Evolutionary conservation across 2,888 invertebrate genomes (phyloP).

Genomic region (Cheilosia impressa): DNA sequence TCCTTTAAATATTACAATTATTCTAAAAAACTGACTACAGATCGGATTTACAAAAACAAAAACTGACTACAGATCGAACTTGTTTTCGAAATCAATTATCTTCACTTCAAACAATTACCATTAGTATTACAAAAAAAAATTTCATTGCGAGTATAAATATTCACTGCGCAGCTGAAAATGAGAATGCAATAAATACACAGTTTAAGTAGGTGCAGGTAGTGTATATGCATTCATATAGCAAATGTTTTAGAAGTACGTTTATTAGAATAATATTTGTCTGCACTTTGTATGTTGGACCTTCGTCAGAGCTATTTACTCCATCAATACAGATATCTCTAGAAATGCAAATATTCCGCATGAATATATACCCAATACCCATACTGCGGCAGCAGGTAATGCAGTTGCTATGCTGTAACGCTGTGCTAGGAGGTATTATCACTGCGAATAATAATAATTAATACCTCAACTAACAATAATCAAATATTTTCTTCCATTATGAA

Average conservation of each 20-base stretch:
- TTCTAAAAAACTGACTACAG: no score
- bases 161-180: no score
- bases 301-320: background rate
- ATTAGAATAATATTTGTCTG: conserved; percentile 1
- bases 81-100: no score
- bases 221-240: background rate
- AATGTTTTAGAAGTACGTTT: background rate
- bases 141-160: no score
- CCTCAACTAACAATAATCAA: background rate
- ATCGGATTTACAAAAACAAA: no score
- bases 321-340: background rate
- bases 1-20: no score
- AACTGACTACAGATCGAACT: no score
- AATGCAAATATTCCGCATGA: background rate
- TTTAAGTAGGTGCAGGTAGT: background rate
- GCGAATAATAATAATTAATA: no score
- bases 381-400: background rate
- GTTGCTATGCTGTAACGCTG: background rate
- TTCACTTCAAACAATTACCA: no score
- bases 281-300: conserved; percentile 40
- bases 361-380: background rate
- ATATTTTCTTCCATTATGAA: background rate
- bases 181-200: background rate
- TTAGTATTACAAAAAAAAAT: no score
- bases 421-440: no score